Evolutionary conservation across 2,797 vertebrate genomes (phyloP).

Genomic region (Euthynnus affinis): DNA sequence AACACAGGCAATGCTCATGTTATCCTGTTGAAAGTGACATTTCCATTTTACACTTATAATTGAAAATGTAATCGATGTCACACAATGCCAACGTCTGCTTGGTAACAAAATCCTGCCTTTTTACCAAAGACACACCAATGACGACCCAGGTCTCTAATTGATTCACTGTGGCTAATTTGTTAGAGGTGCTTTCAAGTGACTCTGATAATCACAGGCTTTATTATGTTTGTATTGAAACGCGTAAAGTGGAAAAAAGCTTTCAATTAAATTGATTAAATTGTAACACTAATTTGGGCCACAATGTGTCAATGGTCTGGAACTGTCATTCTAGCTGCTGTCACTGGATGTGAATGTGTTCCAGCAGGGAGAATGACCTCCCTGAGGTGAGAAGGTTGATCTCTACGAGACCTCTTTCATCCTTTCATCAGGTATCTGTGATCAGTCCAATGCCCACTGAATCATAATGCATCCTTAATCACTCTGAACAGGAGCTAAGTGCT

Average conservation of each 20-base stretch:
- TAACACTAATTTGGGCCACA: constrained; percentile 12
- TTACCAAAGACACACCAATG: constrained; percentile 3
- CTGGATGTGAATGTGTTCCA: not conserved
- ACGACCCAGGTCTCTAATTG: constrained; percentile 18
- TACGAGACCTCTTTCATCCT: too few species aligned
- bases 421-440: too few species aligned
- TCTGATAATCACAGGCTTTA: constrained; percentile 39
- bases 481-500: too few species aligned
- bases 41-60: not conserved
- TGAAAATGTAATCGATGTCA: not conserved
- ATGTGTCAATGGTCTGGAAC: not conserved
- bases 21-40: not conserved
- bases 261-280: constrained; percentile 27
- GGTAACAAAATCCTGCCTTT: constrained; percentile 1
- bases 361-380: not conserved
- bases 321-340: not conserved
- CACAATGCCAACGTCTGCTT: not conserved
- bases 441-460: too few species aligned
- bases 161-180: constrained; percentile 30
- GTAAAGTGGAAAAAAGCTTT: constrained; percentile 22
- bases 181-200: constrained; percentile 41
- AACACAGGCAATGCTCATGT: not conserved
- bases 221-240: constrained; percentile 45
- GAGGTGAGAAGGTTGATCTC: too few species aligned
- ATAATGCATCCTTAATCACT: too few species aligned